Conservation (phyloP, 2,888 invertebrate species). For the Acrobasis suavella region DNA sequence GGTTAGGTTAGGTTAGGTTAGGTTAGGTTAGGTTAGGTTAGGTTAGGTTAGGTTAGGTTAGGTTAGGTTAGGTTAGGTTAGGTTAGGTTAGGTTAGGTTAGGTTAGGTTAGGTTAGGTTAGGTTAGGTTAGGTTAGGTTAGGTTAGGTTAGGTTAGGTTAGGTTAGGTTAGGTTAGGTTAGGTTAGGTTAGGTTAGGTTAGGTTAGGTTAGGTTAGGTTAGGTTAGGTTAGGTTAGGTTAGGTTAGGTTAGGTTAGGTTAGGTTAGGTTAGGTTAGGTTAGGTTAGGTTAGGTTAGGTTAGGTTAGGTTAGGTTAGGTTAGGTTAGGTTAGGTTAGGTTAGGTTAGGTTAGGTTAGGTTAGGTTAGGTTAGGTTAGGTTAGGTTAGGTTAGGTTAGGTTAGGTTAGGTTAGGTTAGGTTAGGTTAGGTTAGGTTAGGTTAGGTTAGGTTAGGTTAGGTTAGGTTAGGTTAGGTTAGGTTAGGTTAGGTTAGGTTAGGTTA, state of each 20-base stretch:
- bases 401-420: conserved; percentile 32
- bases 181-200: conserved; percentile 27
- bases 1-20: conserved; percentile 33
- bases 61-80: conserved; percentile 37
- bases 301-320: conserved; percentile 35
- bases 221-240: conserved; percentile 31
- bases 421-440: conserved; percentile 31
- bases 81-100: conserved; percentile 24
- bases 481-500: too few species aligned
- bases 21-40: conserved; percentile 35
- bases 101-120: conserved; percentile 27
- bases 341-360: conserved; percentile 30
- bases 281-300: conserved; percentile 34
- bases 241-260: conserved; percentile 34
- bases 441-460: conserved; percentile 26
- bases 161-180: conserved; percentile 29
- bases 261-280: conserved; percentile 33
- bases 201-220: conserved; percentile 30
- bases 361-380: conserved; percentile 28
- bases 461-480: too few species aligned
- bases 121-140: conserved; percentile 24
- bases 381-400: conserved; percentile 27
- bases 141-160: conserved; percentile 30
- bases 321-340: conserved; percentile 32
- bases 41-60: conserved; percentile 39